A percentile compares a stretch with the other conserved stretches of the same genome.
These are phyloP conservation scores for Nestor notabilis DNA, from an alignment of 2,113 vertebrate genomes.

Conservation along the genomic window DNA sequence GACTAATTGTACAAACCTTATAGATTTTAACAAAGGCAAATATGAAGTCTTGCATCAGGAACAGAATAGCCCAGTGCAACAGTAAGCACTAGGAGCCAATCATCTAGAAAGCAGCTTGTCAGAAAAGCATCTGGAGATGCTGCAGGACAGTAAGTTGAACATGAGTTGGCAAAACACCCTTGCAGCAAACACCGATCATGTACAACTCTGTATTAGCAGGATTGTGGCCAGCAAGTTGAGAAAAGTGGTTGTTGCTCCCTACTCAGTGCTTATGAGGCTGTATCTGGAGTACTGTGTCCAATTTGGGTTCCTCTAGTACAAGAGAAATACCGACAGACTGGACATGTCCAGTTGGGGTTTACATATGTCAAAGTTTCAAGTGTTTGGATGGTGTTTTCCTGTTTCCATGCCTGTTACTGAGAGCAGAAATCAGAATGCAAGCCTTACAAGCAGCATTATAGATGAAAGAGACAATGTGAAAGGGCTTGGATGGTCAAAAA, in stretches of 20 bases:
- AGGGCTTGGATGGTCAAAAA: background rate
- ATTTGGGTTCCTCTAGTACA: background rate
- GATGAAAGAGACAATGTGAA: background rate
- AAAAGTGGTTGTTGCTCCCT: background rate
- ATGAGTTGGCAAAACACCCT: background rate
- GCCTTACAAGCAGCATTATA: background rate
- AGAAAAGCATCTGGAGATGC: background rate
- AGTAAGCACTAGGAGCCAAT: background rate
- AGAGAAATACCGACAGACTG: background rate
- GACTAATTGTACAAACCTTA: background rate
- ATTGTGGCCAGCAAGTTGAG: background rate
- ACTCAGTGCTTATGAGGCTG: background rate
- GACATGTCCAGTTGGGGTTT: background rate
- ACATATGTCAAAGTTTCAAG: background rate
- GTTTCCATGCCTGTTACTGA: background rate
- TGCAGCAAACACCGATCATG: rapidly evolving
- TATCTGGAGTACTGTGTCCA: background rate
- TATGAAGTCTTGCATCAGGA: background rate
- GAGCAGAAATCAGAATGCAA: background rate
- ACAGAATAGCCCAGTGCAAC: background rate
- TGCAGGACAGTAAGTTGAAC: background rate
- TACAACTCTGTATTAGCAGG: background rate
- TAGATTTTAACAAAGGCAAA: background rate
- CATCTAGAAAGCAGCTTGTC: background rate
- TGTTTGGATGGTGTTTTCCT: background rate